These are phyloP conservation scores for Rhyacophila evoluta DNA, from an alignment of 2,888 invertebrate species.

Conservation along the genomic window DNA sequence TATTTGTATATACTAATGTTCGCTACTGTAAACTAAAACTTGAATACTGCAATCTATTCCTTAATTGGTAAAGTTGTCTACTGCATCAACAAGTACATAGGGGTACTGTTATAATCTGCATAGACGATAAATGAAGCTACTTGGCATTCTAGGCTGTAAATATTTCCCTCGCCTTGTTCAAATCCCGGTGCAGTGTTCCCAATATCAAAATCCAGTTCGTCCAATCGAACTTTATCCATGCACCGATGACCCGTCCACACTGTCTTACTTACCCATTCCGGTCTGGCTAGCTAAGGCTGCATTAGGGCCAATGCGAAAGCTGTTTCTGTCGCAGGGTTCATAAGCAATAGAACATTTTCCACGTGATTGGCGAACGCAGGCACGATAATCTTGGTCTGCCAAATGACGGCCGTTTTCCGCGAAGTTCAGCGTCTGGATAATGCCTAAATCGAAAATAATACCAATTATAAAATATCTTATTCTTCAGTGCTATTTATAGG, in stretches of 20 bases:
- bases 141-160: too few relatives aligned
- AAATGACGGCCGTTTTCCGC: slow-evolving; percentile 85
- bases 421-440: slow-evolving; percentile 83
- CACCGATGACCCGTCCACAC: slow-evolving; percentile 5
- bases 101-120: too few relatives aligned
- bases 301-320: slow-evolving; percentile 78
- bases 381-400: slow-evolving; percentile 81
- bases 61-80: too few relatives aligned
- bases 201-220: slow-evolving; percentile 20
- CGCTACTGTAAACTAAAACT: too few relatives aligned
- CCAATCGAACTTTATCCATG: not conserved
- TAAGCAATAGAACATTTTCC: slow-evolving; percentile 83
- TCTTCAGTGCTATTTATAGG: too few relatives aligned
- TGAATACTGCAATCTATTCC: too few relatives aligned
- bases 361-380: slow-evolving; percentile 78
- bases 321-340: slow-evolving; percentile 79
- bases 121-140: too few relatives aligned
- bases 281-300: slow-evolving; percentile 52
- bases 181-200: slow-evolving; percentile 16
- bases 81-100: too few relatives aligned
- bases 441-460: too few relatives aligned
- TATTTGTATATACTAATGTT: too few relatives aligned
- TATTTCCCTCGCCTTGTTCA: not conserved
- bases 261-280: slow-evolving; percentile 34
- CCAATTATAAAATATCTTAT: too few relatives aligned